Evolutionary conservation across 2,113 vertebrate species (phyloP).

Genomic region (Ahaetulla prasina): DNA sequence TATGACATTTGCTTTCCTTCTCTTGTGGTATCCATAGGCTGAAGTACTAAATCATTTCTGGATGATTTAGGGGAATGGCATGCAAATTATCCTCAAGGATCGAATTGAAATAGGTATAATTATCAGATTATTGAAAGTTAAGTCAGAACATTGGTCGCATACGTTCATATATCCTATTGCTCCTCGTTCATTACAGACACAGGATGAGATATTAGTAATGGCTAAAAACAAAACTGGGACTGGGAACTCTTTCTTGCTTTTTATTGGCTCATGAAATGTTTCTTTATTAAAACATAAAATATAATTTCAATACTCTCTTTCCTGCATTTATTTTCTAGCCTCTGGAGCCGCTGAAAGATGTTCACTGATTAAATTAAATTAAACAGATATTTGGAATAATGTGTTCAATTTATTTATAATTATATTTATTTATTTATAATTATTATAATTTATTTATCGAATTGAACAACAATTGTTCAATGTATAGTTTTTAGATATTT

Average conservation of each 20-base stretch:
- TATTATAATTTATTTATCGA: too few relatives aligned
- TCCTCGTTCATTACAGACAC: not conserved
- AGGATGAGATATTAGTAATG: not conserved
- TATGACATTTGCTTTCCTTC: slow-evolving; percentile 31
- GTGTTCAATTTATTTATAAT: too few relatives aligned
- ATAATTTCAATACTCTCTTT: not conserved
- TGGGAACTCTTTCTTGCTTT: not conserved
- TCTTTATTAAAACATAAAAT: not conserved
- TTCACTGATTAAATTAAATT: not conserved
- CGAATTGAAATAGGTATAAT: slow-evolving; percentile 27
- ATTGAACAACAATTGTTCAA: not conserved
- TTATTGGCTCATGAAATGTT: slow-evolving; percentile 23
- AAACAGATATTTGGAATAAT: not conserved
- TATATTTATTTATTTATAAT: too few relatives aligned
- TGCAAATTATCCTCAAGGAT: slow-evolving; percentile 8
- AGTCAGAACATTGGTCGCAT: slow-evolving; percentile 18
- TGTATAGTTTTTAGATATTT: slow-evolving; percentile 10
- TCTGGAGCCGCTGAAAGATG: not conserved
- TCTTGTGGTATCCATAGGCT: not conserved
- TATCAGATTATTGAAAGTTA: slow-evolving; percentile 45
- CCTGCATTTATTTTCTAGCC: slow-evolving; percentile 1
- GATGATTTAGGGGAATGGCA: not conserved
- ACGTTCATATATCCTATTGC: not conserved
- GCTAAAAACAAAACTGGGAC: not conserved
- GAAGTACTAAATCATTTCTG: slow-evolving; percentile 19